These are phyloP conservation scores for Genyomyrus donnyi DNA, from an alignment of 2,113 vertebrate species.

Conservation along the genomic window DNA sequence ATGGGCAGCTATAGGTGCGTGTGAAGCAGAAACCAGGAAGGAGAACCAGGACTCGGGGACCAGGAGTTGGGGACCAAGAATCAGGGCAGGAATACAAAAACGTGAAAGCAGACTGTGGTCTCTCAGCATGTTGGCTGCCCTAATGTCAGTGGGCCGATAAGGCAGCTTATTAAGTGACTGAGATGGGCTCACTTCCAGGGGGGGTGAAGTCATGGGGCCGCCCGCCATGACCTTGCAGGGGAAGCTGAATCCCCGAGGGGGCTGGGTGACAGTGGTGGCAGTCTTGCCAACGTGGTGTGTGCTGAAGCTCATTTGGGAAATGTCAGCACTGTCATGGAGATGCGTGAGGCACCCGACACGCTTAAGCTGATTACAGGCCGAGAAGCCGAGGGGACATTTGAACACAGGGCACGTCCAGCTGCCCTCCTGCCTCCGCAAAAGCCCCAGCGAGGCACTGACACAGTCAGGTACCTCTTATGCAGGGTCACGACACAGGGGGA, in stretches of 20 bases:
- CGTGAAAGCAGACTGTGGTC: not conserved
- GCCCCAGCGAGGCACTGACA: not conserved
- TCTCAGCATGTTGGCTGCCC: not conserved
- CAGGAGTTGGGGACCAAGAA: not conserved
- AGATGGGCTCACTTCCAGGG: not conserved
- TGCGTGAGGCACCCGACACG: not conserved
- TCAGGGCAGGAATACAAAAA: not conserved
- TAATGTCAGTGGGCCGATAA: not conserved
- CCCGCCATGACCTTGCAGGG: not conserved
- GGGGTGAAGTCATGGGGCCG: not conserved
- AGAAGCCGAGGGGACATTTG: not conserved
- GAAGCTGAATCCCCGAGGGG: not conserved
- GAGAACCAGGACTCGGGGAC: not conserved
- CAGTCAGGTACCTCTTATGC: not conserved
- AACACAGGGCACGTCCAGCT: not conserved
- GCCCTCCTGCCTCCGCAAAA: no score
- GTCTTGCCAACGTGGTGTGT: no score
- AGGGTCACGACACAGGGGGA: not conserved
- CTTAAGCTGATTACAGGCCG: conserved; percentile 13
- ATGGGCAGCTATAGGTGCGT: not conserved
- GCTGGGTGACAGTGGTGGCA: not conserved
- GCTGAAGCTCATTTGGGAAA: conserved; percentile 2
- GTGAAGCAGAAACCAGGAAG: not conserved
- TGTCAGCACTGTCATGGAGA: not conserved
- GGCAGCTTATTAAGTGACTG: conserved; percentile 1